Evolutionary conservation across 2,888 invertebrate species (phyloP).

Genomic region (Pristionchus arcanus): DNA sequence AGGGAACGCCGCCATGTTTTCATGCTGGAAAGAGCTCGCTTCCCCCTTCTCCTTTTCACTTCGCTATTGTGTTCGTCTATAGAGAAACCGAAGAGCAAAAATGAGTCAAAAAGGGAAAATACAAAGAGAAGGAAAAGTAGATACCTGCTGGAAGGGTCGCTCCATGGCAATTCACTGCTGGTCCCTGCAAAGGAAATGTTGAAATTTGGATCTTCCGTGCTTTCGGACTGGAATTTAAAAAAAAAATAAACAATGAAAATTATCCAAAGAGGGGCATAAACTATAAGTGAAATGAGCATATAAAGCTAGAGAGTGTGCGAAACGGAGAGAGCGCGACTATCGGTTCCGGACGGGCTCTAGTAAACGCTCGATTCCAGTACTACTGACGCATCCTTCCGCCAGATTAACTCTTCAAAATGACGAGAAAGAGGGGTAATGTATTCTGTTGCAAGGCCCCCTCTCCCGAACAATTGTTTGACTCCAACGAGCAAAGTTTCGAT

Average conservation of each 20-base stretch:
- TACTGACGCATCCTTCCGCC: neutral
- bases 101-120: neutral
- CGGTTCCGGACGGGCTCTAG: neutral
- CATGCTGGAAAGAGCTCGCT: neutral
- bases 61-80: neutral
- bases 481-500: no score
- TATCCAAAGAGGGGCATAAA: no score
- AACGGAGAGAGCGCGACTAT: no score
- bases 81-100: neutral
- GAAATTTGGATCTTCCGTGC: neutral
- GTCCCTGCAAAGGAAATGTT: neutral
- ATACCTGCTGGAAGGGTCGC: slow-evolving; percentile 7
- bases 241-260: no score
- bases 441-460: neutral
- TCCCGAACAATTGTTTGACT: neutral
- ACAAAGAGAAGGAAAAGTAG: neutral
- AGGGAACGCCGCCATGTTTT: neutral
- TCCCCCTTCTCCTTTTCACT: neutral
- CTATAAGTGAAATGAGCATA: no score
- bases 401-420: slow-evolving; percentile 38
- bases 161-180: neutral
- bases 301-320: no score
- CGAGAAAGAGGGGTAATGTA: slow-evolving; percentile 2
- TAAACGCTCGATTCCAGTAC: neutral
- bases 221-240: neutral